Conservation (phyloP, 2,888 invertebrate species). For the Lasioglossum morio region DNA sequence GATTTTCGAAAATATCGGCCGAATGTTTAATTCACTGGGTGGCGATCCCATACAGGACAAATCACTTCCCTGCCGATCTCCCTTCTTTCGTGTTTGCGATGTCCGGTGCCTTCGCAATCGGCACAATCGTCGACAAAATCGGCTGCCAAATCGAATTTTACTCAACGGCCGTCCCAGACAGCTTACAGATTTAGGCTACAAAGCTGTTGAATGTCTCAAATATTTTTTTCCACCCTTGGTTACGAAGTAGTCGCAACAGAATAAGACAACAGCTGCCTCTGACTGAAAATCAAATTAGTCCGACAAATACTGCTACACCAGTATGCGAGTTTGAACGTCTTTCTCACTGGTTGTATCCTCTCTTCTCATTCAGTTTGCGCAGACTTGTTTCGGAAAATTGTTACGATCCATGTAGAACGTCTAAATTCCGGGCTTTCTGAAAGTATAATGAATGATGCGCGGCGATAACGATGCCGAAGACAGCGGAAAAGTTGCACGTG, state of each 20-base stretch:
- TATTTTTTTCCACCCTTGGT: too few relatives aligned
- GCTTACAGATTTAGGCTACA: neutral
- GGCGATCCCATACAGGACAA: conserved; percentile 53
- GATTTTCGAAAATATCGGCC: conserved; percentile 77
- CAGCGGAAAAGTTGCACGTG: conserved; percentile 44
- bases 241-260: too few relatives aligned
- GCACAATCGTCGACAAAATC: conserved; percentile 42
- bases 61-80: conserved; percentile 51
- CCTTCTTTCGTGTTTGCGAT: conserved; percentile 68
- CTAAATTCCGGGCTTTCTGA: neutral
- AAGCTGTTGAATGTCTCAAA: too few relatives aligned
- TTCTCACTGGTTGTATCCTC: neutral
- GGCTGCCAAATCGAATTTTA: conserved; percentile 24
- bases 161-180: neutral
- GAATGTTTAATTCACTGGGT: conserved; percentile 69
- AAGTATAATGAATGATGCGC: neutral
- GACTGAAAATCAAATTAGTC: too few relatives aligned
- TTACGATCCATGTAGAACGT: neutral
- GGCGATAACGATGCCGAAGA: conserved; percentile 11
- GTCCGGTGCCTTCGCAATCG: conserved; percentile 43
- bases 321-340: neutral
- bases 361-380: neutral
- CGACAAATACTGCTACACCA: neutral
- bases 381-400: neutral
- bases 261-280: too few relatives aligned